Base-by-base conservation (phyloP, 1,140 invertebrate species). In the Temnothorax longispinosus region DNA sequence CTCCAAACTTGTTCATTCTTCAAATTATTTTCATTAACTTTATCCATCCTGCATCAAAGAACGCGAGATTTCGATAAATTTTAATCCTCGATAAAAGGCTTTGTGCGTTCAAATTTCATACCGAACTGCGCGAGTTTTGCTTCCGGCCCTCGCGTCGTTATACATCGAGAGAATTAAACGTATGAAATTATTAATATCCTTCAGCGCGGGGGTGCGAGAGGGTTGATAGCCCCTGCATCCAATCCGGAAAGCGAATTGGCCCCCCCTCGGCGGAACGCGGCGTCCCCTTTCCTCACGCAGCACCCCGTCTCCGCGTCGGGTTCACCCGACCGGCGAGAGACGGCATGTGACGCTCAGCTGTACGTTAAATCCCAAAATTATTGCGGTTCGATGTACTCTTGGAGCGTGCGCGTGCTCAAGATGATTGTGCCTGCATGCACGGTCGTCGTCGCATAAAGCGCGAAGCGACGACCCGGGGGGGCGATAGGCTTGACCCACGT, bases 331-430 rank as follows among this genome's bases (percentile, higher is more conserved):
- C 44, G 75, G 35, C 65, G 52, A 72, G 38, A 58, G 67, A 41
- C 67, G 88, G 91, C 93, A 93, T 93, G 93, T 93, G 93, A 91
- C 90, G 89, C 91, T 93, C 93, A 93, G 94, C 92, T 94, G 94
- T 93, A 92, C 88, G 86, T 91, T 92, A 94, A 93, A 94, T 92
- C 92, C 92, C 86, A 85, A 93, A 94, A 94, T 94, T 94, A 94
- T 93, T 92, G 84, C 87, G 71, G 72, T 87, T 74, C 78, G 71
- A 82, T 74, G 80, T 82, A 81, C 38, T 82, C 65, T 44, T 21
- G 47, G 47, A 54, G 47, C 32, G 65, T 41, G 76, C 52, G 64
- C 78, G 35, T 72, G 71, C 88, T 62, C 64, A 44, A 58, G 47
- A 90, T 85, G 88, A 89, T 89, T 87, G 78, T 47, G 56, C n/a